These are phyloP conservation scores for Dryadula phaetusa DNA, from an alignment of 2,888 invertebrate species.

Conservation along the genomic window DNA sequence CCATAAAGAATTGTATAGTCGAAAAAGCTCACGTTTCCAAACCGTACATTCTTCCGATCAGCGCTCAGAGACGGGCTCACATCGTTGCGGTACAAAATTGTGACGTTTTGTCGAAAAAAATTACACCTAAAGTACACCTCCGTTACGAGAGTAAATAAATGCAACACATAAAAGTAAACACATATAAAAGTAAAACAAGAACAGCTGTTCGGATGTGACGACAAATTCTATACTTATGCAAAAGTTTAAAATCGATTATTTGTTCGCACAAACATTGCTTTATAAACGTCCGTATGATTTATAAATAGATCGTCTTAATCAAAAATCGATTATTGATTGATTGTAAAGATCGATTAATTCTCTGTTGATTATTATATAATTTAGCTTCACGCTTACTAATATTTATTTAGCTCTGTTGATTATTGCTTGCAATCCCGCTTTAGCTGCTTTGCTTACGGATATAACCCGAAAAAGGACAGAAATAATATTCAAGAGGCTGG, in stretches of 20 bases:
- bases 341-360: slow-evolving; percentile 16
- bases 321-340: slow-evolving; percentile 13
- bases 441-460: neutral
- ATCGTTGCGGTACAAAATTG: slow-evolving; percentile 40
- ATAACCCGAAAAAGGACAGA: neutral
- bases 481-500: slow-evolving; percentile 54
- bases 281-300: neutral
- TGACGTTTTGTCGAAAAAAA: slow-evolving; percentile 44
- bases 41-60: slow-evolving; percentile 44
- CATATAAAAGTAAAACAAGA: slow-evolving; percentile 37
- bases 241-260: slow-evolving; percentile 12
- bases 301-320: slow-evolving; percentile 9
- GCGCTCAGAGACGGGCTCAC: slow-evolving; percentile 1
- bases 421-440: slow-evolving; percentile 8
- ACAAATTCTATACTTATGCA: slow-evolving; percentile 15
- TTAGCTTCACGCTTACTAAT: too few relatives aligned
- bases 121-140: slow-evolving; percentile 45
- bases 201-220: slow-evolving; percentile 6
- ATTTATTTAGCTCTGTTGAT: slow-evolving; percentile 35
- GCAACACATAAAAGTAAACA: slow-evolving; percentile 74
- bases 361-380: slow-evolving; percentile 36
- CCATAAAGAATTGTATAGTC: slow-evolving; percentile 46
- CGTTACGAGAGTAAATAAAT: slow-evolving; percentile 67
- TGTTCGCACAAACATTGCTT: slow-evolving; percentile 8
- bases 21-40: slow-evolving; percentile 55